Percentiles rank a stretch among this genome's conserved stretches.
Evolutionary conservation across 2,797 vertebrate species (phyloP).

Genomic region (Pelochelys cantorii): DNA sequence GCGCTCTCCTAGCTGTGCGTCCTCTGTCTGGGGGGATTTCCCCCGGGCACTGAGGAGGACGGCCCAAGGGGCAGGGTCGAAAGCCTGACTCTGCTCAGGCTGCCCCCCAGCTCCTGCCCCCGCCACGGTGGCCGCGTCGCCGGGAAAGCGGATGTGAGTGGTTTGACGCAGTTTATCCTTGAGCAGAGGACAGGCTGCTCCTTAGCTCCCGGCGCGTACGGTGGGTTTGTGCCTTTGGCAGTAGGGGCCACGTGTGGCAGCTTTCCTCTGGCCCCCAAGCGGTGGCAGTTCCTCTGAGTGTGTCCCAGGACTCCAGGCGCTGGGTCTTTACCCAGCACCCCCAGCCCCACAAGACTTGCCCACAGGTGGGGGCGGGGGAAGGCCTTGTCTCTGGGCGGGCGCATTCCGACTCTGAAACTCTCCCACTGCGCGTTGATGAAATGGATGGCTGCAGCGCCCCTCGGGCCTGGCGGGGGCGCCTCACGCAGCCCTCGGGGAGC

Average conservation of each 20-base stretch:
- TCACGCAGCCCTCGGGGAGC: background rate
- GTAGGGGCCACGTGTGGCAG: background rate
- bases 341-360: background rate
- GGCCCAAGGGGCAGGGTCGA: background rate
- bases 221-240: too few species aligned
- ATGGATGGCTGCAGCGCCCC: rapidly evolving
- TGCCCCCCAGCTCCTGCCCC: background rate
- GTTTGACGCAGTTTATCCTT: background rate
- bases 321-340: background rate
- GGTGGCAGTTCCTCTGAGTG: background rate
- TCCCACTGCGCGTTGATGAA: background rate
- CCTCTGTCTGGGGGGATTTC: background rate
- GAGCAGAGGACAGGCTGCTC: background rate
- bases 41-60: background rate
- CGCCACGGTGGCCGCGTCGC: background rate
- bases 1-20: background rate
- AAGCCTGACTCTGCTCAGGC: background rate
- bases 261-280: background rate
- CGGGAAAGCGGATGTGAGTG: background rate
- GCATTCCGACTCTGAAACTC: background rate
- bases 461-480: background rate
- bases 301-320: background rate
- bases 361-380: background rate
- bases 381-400: background rate
- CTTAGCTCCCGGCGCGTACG: too few species aligned